These are phyloP conservation scores for Ctenoplectra terminalis DNA, from an alignment of 1,140 invertebrate genomes.

Conservation along the genomic window DNA sequence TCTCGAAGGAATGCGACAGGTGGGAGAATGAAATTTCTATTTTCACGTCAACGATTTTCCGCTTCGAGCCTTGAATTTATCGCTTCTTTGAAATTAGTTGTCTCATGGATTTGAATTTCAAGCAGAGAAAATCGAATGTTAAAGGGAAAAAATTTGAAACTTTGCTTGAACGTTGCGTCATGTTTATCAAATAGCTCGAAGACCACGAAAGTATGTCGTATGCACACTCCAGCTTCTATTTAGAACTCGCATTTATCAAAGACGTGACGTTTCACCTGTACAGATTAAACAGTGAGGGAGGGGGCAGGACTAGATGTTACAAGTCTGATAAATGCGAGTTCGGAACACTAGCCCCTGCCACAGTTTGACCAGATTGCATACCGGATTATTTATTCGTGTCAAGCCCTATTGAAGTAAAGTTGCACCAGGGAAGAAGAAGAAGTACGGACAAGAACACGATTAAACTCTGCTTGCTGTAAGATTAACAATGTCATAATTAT, in stretches of 20 bases:
- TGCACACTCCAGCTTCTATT: background rate
- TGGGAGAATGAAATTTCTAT: too few species aligned
- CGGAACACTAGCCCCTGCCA: background rate
- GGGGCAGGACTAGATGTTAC: background rate
- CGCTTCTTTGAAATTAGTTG: too few species aligned
- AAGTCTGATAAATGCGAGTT: slow-evolving; percentile 2
- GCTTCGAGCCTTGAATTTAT: too few species aligned
- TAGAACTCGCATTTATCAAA: slow-evolving; percentile 5
- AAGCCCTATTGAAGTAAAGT: background rate
- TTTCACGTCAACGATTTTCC: too few species aligned
- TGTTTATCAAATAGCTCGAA: background rate
- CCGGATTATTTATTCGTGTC: background rate
- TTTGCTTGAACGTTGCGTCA: background rate
- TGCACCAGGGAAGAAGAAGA: background rate
- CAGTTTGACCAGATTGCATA: background rate
- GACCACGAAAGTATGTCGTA: background rate
- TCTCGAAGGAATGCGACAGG: too few species aligned
- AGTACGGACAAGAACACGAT: background rate
- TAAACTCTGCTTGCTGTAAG: background rate
- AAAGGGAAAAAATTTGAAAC: too few species aligned
- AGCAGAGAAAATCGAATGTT: too few species aligned
- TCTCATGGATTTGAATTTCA: too few species aligned
- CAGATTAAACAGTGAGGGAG: background rate
- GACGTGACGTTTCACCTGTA: background rate
- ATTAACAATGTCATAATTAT: too few species aligned